A percentile compares a stretch with the other conserved stretches of the same genome.
Conservation (phyloP, 1,140 invertebrate genomes). For the Aradophagus sp. region DNA sequence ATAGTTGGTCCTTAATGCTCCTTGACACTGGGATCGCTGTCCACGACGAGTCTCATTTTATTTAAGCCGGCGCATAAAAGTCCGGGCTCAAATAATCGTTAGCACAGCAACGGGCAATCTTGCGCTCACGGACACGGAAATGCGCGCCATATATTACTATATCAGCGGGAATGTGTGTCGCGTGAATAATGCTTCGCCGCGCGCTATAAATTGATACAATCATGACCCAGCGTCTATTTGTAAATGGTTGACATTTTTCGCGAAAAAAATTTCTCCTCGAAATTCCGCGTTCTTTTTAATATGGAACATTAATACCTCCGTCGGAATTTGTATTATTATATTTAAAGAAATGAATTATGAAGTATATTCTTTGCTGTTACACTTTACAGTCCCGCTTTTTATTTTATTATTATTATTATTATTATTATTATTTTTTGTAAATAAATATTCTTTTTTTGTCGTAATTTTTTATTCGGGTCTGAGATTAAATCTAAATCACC, state of each 20-base stretch:
- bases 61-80: too few relatives aligned
- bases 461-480: not conserved
- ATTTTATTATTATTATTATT: too few relatives aligned
- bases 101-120: conserved; percentile 42
- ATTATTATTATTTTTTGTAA: too few relatives aligned
- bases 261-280: conserved; percentile 2
- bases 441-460: too few relatives aligned
- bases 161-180: conserved; percentile 40
- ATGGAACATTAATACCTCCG: too few relatives aligned
- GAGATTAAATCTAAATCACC: not conserved
- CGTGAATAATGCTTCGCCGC: conserved; percentile 43
- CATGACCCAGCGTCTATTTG: conserved; percentile 36
- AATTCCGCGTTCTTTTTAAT: not conserved
- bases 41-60: too few relatives aligned
- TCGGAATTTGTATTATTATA: too few relatives aligned
- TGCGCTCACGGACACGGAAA: conserved; percentile 38
- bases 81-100: conserved; percentile 52
- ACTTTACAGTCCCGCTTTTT: too few relatives aligned
- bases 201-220: conserved; percentile 50
- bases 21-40: conserved; percentile 28
- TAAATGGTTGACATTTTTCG: conserved; percentile 23
- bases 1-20: conserved; percentile 27
- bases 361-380: too few relatives aligned
- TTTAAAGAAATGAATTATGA: not conserved
- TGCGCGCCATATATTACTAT: conserved; percentile 48